Base-by-base conservation (phyloP, 2,113 vertebrate species). In the Lepidothrix coronata region DNA sequence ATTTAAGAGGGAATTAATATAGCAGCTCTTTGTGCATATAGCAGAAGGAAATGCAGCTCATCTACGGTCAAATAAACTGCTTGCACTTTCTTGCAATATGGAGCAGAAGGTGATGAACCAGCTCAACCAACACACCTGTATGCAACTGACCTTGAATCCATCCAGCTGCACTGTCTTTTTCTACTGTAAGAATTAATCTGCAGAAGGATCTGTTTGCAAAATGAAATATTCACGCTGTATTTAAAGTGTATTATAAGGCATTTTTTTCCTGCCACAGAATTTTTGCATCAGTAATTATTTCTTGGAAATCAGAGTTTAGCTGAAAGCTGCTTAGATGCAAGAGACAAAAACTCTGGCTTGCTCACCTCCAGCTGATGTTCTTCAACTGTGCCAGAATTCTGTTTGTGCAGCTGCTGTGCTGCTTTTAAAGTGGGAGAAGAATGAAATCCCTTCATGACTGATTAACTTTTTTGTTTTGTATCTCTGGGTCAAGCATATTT, bases 371-470 rank as follows among this genome's bases (percentile, higher is more conserved):
- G 51, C 76, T 91, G 88, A 94, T 66, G 25, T 74, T 91, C 52
- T 81, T 95, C 79, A 76, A 7, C 46, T 58, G 54, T 83, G 85
- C 88, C 88, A 95, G 55, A 84, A 81, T 59, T 84, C 65, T 91
- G 73, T 95, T 95, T 92, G 74, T 79, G 72, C 79, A 93, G 91
- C 94, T 95, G 75, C 33, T 3, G 4, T 52, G 59, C 68, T 75
- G 65, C 55, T 70, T 86, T 74, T 51, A 13, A 80, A 74, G 35
- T 13, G 74, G 54, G 25, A 52, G 75, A 89, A 88, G 52, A 94
- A 85, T 80, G 13, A 93, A 91, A 78, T 65, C 37, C 59, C 22
- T 76, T 79, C 55, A 46, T 41, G 28, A 78, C 46, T 70, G 57
- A 82, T 15, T 51, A 79, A 57, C 41, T 39, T 68, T 77, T 62